Evolutionary conservation across 2,797 vertebrate genomes (phyloP), one percentile per base, ranked within the genome.

Genomic region (Fringilla coelebs): DNA sequence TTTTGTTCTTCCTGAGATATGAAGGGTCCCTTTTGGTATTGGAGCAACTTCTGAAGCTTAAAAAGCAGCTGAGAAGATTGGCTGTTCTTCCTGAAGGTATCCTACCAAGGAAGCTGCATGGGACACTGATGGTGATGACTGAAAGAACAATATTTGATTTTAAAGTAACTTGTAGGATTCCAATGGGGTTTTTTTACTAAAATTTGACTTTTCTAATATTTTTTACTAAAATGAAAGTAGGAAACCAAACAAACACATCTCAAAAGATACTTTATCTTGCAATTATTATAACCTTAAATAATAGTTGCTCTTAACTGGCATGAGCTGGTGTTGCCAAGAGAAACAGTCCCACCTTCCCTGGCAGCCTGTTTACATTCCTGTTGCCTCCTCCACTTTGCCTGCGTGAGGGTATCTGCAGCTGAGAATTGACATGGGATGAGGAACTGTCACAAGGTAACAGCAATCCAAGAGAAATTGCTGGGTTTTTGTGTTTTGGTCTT

Each of bases 321-420:
- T 49, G 28, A 46, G 6, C 38, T 41, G 11, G 6, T 31, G 41
- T 46, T 94, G 93, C 87, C 85, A 95, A 85, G 71, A 75, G 93
- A 82, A 92, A 46, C 84, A 92, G 87, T 94, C 63, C 63, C 85
- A 92, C 94, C 85, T 96, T 63, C 78, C 71, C 46, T 92, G 84
- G 89, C 89, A 89, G 58, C 31, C 41, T 17, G 24, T 58, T 55
- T 34, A 6, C 81, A 62, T 95, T 94, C 87, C 78, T 5, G 22
- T 22, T 78, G 54, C 49, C 71, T 89, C 34, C 71, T 87, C 24
- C 54, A 1, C 71, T 7, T 58, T 81, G 78, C 89, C 46, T 34
- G 66, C 0, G 0, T 0, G 6, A 62, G 76, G 36, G 29, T 71
- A 18, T 3, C 29, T 6, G 54, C 55, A 51, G 87, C 74, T 61